phyloP scores from a whole-genome alignment of 2,797 vertebrate genomes.

The Lateolabrax maculatus region DNA sequence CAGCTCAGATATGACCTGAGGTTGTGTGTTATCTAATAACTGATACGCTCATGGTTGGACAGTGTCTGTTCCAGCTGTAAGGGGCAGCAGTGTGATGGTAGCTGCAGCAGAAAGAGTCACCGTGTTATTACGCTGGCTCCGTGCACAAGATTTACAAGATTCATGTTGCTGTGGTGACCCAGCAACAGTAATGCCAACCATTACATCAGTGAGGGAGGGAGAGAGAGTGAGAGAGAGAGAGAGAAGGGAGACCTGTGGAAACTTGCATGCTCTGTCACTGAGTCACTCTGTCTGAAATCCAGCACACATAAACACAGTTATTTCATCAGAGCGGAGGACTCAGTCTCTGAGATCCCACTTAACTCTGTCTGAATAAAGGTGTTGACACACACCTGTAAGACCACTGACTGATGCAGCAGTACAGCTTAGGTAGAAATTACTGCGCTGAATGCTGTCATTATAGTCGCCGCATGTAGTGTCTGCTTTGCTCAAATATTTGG shows the following conservation, averaged over 20 bases:
- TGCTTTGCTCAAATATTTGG: conserved; percentile 8
- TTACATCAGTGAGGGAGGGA: conserved; percentile 73
- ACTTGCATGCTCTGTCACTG: conserved; percentile 81
- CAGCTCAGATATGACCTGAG: not conserved
- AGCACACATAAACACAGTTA: conserved; percentile 74
- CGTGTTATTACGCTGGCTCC: conserved; percentile 55
- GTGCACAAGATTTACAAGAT: conserved; percentile 41
- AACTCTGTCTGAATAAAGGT: conserved; percentile 19
- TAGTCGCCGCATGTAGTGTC: not conserved
- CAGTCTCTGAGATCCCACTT: conserved; percentile 32
- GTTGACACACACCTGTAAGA: conserved; percentile 45
- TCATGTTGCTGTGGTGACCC: conserved; percentile 73
- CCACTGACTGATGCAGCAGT: conserved; percentile 33
- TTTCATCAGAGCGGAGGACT: conserved; percentile 58
- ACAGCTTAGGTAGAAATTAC: conserved; percentile 36
- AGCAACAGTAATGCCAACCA: conserved; percentile 65
- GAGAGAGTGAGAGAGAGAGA: conserved; percentile 19
- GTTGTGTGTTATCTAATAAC: conserved; percentile 5
- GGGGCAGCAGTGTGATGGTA: conserved; percentile 2
- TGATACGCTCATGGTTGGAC: not conserved
- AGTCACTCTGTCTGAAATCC: conserved; percentile 78
- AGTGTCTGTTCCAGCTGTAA: not conserved
- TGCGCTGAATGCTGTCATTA: conserved; percentile 29
- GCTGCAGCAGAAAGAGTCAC: conserved; percentile 21
- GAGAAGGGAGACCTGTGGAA: conserved; percentile 80